A percentile compares a stretch with the other conserved stretches of the same genome.
Conservation (phyloP, 2,113 vertebrate genomes). For the Ramphastos sulfuratus region DNA sequence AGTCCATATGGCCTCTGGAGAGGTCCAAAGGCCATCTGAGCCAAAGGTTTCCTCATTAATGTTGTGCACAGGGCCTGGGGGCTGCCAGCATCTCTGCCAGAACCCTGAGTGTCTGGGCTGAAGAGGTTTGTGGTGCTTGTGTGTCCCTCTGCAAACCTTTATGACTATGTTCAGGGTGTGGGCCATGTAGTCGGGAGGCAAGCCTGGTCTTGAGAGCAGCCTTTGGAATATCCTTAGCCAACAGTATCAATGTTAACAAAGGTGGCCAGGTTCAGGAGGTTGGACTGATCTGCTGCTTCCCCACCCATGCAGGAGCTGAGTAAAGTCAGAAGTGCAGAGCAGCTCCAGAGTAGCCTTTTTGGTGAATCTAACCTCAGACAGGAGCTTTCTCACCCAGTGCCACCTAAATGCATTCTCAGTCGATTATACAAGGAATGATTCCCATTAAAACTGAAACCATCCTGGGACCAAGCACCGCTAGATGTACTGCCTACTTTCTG, state of each 20-base stretch:
- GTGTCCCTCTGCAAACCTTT: background rate
- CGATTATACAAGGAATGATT: background rate
- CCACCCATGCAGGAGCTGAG: background rate
- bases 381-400: background rate
- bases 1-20: background rate
- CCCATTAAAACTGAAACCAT: background rate
- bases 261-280: background rate
- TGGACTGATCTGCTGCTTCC: background rate
- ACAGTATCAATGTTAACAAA: background rate
- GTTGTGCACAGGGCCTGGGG: background rate
- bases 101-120: background rate
- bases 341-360: background rate
- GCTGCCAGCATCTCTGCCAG: background rate
- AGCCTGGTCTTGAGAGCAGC: background rate
- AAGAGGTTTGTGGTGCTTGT: background rate
- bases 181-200: background rate
- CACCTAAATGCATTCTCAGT: background rate
- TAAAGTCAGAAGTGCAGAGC: background rate
- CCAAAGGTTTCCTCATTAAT: background rate
- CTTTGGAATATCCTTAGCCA: background rate
- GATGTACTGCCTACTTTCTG: background rate
- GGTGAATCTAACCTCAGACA: background rate
- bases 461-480: background rate
- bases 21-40: background rate
- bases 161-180: background rate